These are phyloP conservation scores for Cosmia trapezina DNA, from an alignment of 2,888 invertebrate genomes.

Conservation along the genomic window DNA sequence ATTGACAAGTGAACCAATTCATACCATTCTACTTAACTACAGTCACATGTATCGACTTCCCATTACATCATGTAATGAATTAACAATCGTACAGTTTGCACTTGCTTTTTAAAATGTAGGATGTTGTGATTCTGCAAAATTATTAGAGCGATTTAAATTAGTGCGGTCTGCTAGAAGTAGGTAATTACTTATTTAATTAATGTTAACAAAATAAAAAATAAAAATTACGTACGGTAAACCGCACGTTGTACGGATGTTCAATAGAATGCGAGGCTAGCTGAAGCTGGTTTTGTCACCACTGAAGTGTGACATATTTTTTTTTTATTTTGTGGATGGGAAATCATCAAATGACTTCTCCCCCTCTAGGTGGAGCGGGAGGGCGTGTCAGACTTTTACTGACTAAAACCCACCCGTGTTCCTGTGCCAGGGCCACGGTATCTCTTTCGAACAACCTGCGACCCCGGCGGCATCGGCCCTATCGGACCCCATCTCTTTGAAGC, in stretches of 20 bases:
- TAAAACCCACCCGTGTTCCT: no score
- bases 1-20: slow-evolving; percentile 7
- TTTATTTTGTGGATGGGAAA: no score
- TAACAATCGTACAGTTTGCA: not conserved
- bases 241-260: not conserved
- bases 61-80: slow-evolving; percentile 24
- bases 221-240: not conserved
- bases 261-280: not conserved
- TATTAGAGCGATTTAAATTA: slow-evolving; percentile 23
- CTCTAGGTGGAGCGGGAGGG: no score
- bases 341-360: no score
- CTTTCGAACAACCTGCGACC: no score
- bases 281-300: not conserved
- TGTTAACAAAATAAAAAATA: not conserved
- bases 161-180: not conserved
- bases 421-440: no score
- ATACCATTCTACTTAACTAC: slow-evolving; percentile 9
- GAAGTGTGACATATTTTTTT: not conserved
- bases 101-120: not conserved
- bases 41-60: slow-evolving; percentile 31
- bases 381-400: no score
- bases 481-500: no score
- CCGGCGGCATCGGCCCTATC: no score
- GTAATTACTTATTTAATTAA: not conserved
- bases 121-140: not conserved